Conservation (phyloP, 1,140 invertebrate genomes). For the Drosophila elegans region DNA sequence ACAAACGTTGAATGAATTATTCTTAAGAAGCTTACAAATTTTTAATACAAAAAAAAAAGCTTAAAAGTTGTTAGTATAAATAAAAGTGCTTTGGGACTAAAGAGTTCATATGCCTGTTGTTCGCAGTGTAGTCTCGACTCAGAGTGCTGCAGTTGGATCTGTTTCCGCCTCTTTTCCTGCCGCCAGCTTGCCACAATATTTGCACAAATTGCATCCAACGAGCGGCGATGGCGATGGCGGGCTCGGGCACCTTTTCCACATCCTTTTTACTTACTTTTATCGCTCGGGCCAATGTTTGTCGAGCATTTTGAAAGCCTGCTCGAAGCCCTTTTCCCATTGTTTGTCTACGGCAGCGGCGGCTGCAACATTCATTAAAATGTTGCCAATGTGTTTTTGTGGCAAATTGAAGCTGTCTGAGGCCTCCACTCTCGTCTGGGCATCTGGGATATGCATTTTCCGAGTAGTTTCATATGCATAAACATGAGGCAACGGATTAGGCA, state of each 20-base stretch:
- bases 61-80: too few relatives aligned
- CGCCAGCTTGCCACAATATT: conserved; percentile 63
- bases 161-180: not conserved
- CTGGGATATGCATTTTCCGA: conserved; percentile 63
- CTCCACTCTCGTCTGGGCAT: conserved; percentile 10
- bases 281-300: conserved; percentile 70
- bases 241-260: conserved; percentile 40
- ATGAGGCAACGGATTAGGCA: conserved; percentile 57
- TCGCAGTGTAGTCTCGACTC: conserved; percentile 8
- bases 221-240: conserved; percentile 26
- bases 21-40: too few relatives aligned
- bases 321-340: conserved; percentile 64
- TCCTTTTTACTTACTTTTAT: conserved; percentile 79
- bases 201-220: conserved; percentile 72
- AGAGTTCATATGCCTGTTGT: too few relatives aligned
- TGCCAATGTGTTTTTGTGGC: conserved; percentile 82
- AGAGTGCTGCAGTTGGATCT: conserved; percentile 40
- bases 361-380: conserved; percentile 82
- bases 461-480: conserved; percentile 60
- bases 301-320: conserved; percentile 69
- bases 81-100: too few relatives aligned
- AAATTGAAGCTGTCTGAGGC: conserved; percentile 75
- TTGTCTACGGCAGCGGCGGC: conserved; percentile 50
- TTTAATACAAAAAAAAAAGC: too few relatives aligned
- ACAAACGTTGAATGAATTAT: too few relatives aligned